Evolutionary conservation across 2,888 invertebrate genomes (phyloP).

Genomic region (Fragum sueziense): DNA sequence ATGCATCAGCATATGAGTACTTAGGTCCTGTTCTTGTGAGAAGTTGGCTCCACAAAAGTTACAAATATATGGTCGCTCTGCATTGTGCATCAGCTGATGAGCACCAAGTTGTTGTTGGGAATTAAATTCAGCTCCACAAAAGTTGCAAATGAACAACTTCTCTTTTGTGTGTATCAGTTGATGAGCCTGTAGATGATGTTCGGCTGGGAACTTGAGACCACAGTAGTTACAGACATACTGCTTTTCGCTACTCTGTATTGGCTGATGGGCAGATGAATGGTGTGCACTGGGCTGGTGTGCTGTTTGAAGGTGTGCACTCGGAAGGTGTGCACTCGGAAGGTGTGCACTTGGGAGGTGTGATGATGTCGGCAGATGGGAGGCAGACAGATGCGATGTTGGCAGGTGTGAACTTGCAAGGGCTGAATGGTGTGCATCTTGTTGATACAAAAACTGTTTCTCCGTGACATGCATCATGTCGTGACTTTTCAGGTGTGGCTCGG

Average conservation of each 20-base stretch:
- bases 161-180: conserved; percentile 16
- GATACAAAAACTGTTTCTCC: background rate
- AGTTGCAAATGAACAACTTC: conserved; percentile 13
- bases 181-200: conserved; percentile 8
- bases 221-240: conserved; percentile 21
- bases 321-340: background rate
- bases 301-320: background rate
- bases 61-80: conserved; percentile 15
- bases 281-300: background rate
- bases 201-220: conserved; percentile 13
- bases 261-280: conserved; percentile 15
- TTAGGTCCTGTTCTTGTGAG: conserved; percentile 12
- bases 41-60: conserved; percentile 17
- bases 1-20: conserved; percentile 18
- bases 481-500: conserved; percentile 4
- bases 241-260: conserved; percentile 2
- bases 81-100: conserved; percentile 18
- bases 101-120: conserved; percentile 12
- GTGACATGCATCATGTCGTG: conserved; percentile 10
- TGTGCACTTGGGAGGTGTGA: background rate
- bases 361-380: background rate
- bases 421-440: background rate
- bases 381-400: background rate
- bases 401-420: background rate
- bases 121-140: conserved; percentile 15